Conservation (phyloP, 2,888 invertebrate genomes). For the Stomorhina lunata region DNA sequence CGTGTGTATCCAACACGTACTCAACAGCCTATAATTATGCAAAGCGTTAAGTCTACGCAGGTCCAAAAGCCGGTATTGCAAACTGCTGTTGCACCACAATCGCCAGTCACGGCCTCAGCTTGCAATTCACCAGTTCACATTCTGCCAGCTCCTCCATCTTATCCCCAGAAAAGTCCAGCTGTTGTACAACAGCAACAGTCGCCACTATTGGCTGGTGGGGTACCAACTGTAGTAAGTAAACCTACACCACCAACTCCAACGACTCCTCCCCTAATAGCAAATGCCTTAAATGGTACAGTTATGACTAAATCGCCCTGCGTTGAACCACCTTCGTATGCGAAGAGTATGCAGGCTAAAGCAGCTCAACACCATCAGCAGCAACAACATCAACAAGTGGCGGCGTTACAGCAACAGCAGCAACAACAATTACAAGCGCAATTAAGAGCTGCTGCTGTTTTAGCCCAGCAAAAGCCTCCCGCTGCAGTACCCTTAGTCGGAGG, state of each 20-base stretch:
- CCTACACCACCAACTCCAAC: constrained; percentile 80
- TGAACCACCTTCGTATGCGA: constrained; percentile 95
- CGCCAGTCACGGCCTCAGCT: constrained; percentile 84
- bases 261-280: constrained; percentile 82
- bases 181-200: constrained; percentile 80
- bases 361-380: constrained; percentile 78
- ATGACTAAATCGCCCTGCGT: constrained; percentile 85
- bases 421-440: constrained; percentile 70
- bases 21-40: constrained; percentile 97
- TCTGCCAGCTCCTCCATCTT: constrained; percentile 88
- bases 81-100: constrained; percentile 95
- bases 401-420: constrained; percentile 68
- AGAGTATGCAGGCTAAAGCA: constrained; percentile 89
- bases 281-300: constrained; percentile 78
- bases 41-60: constrained; percentile 96
- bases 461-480: constrained; percentile 71
- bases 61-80: constrained; percentile 97
- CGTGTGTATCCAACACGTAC: constrained; percentile 93
- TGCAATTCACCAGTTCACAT: constrained; percentile 79
- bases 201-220: constrained; percentile 79
- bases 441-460: constrained; percentile 63
- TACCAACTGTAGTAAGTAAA: constrained; percentile 80
- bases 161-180: constrained; percentile 85
- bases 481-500: constrained; percentile 64
- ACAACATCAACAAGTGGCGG: constrained; percentile 70